phyloP scores from a whole-genome alignment of 2,113 vertebrate genomes.

The Leuciscus idus region DNA sequence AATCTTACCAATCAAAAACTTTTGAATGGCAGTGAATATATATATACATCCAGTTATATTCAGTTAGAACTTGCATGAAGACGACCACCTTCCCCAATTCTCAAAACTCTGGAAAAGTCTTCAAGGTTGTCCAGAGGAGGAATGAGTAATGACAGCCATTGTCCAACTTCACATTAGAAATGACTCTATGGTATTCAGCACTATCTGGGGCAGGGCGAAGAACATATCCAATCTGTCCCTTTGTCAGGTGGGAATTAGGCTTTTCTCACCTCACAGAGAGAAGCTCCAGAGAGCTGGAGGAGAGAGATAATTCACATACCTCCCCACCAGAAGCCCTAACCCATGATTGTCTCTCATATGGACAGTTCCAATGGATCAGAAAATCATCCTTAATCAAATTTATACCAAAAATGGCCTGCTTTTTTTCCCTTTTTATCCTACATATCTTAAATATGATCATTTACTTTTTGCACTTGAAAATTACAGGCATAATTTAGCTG shows the following conservation, averaged over 20 bases:
- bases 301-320: conserved; percentile 50
- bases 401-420: background rate
- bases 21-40: background rate
- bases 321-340: conserved; percentile 40
- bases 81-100: background rate
- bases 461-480: background rate
- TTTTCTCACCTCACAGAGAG: conserved; percentile 64
- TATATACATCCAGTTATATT: background rate
- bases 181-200: conserved; percentile 49
- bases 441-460: background rate
- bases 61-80: background rate
- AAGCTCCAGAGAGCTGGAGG: conserved; percentile 39
- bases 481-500: conserved; percentile 12
- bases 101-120: conserved; percentile 44
- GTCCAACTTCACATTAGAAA: conserved; percentile 51
- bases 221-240: conserved; percentile 66
- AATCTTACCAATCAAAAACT: too few relatives aligned
- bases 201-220: conserved; percentile 46
- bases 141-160: conserved; percentile 54
- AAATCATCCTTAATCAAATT: conserved; percentile 16
- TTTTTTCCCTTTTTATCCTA: background rate
- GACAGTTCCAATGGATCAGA: background rate
- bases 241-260: conserved; percentile 78
- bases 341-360: conserved; percentile 46
- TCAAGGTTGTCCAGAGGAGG: conserved; percentile 46